These are phyloP conservation scores for Hypothenemus hampei DNA, from an alignment of 1,140 invertebrate species.

Conservation along the genomic window DNA sequence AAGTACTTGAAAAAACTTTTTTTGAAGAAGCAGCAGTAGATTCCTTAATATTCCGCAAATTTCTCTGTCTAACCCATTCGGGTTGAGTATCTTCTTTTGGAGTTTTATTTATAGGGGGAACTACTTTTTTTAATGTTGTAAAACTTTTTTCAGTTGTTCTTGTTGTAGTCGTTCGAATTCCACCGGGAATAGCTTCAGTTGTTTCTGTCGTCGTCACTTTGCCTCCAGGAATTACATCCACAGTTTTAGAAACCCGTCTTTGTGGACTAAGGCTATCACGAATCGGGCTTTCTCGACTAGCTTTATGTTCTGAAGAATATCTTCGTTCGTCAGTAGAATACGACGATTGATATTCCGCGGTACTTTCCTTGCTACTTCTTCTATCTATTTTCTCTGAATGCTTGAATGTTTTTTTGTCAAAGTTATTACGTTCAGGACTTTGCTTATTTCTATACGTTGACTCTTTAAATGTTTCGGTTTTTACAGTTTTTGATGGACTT, in stretches of 20 bases:
- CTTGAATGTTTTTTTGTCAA: constrained; percentile 4
- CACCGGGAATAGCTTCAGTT: constrained; percentile 15
- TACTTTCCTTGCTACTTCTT: constrained; percentile 14
- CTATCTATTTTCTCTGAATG: neutral
- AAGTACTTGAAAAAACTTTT: constrained; percentile 13
- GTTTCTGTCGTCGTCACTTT: constrained; percentile 18
- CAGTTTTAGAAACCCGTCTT: constrained; percentile 19
- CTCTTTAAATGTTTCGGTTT: constrained; percentile 16
- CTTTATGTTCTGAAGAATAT: constrained; percentile 26
- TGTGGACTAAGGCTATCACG: constrained; percentile 11
- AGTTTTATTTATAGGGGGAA: constrained; percentile 30
- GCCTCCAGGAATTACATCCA: constrained; percentile 5
- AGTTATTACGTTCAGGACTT: constrained; percentile 12
- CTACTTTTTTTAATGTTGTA: constrained; percentile 34
- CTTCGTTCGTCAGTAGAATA: constrained; percentile 30
- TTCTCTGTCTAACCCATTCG: constrained; percentile 41
- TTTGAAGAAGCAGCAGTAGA: constrained; percentile 23
- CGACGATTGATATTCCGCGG: constrained; percentile 28
- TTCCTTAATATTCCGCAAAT: constrained; percentile 36
- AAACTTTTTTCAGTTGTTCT: constrained; percentile 26
- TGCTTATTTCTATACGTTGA: constrained; percentile 15
- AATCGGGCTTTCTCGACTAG: constrained; percentile 8
- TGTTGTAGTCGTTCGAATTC: constrained; percentile 15
- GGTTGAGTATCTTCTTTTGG: constrained; percentile 34
- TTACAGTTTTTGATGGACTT: constrained; percentile 28